Evolutionary conservation across 2,797 vertebrate genomes (phyloP), one percentile per base, ranked within the genome.

Genomic region (Siniperca undulata): DNA sequence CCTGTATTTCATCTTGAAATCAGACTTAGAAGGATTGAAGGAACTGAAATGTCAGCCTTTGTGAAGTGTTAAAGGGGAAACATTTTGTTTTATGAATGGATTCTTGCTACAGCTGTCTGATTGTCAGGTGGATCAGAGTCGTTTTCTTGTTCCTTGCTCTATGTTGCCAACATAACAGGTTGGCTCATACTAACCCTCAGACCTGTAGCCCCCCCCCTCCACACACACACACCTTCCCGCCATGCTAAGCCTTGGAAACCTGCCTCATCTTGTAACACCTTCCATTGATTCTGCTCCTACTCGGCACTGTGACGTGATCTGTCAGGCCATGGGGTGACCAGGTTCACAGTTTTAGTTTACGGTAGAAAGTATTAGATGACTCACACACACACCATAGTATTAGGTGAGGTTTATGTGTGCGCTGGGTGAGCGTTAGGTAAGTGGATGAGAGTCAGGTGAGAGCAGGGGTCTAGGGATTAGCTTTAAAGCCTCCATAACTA

Each of bases 271-370:
- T 50, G 4, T 24, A 77, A 50, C 81, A 64, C 46, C 72, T 60
- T 62, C 61, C 7, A 74, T 53, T 87, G 86, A 85, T 77, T 76
- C 56, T 13, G 62, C 74, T 78, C 77, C 71, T 16, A 65, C 48
- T 82, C 42, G 76, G 74, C 11, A 5, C 73, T 69, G 80, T 90
- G 87, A 91, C 87, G 86, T 76, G 56, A 44, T 64, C 62, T 2
- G 80, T 94, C 89, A 89, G 88, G 64, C 89, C 86, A 89, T 77
- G 66, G 70, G 91, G 90, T 91, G 88, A 93, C 27, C 69, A 20
- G 77, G 91, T 92, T 87, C 52, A 56, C 42, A 9, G 24, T 59
- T 66, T 55, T 69, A 80, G 82, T 87, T 89, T 83, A 84, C 60
- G 7, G 78, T 58, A 64, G 20, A 77, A 74, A 67, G 70, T 74